phyloP scores from a whole-genome alignment of 2,113 vertebrate genomes.

The Sigmodon hispidus region DNA sequence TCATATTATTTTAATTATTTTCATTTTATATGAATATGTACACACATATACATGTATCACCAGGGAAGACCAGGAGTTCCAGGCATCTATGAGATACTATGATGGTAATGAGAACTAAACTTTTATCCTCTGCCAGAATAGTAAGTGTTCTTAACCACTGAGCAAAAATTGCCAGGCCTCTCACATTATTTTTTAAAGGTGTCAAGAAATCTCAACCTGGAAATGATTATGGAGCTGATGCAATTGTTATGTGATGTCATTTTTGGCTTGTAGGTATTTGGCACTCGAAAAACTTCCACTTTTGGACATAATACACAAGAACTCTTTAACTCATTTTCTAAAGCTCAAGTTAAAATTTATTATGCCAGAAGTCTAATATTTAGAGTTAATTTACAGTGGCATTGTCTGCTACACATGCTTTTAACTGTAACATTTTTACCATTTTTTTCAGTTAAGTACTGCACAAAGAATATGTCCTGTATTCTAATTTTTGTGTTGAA shows the following conservation, averaged over 20 bases:
- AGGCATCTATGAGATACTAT: background rate
- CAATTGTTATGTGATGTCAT: background rate
- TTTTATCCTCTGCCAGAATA: background rate
- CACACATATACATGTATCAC: background rate
- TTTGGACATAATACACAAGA: background rate
- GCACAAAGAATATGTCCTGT: background rate
- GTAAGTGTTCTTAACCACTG: background rate
- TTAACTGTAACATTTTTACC: background rate
- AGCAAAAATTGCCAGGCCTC: background rate
- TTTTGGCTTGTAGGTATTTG: background rate
- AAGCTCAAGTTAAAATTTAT: conserved; percentile 1
- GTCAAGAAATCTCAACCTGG: background rate
- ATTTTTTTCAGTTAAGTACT: background rate
- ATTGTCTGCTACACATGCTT: background rate
- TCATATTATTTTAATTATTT: background rate
- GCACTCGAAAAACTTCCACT: background rate
- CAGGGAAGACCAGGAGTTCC: background rate
- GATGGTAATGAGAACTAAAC: background rate
- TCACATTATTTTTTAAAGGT: background rate
- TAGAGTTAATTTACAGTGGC: background rate
- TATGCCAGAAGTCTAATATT: background rate
- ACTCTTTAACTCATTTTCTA: background rate
- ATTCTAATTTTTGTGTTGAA: background rate
- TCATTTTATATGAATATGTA: background rate
- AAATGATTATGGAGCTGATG: background rate